Base-by-base conservation (phyloP, 1,140 invertebrate genomes). In the Delia radicum region DNA sequence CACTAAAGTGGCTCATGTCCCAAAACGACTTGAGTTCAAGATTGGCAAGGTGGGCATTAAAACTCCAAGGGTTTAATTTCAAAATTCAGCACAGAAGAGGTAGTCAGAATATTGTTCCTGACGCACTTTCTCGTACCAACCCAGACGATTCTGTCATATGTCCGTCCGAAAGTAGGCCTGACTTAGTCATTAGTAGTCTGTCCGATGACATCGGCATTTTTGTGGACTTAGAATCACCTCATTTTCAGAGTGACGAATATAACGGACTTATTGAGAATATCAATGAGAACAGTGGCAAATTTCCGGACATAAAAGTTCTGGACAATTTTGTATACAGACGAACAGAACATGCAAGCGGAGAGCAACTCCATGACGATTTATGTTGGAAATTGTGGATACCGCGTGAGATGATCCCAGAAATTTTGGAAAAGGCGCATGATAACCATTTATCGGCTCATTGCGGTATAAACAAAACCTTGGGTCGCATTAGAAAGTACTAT, bases 1-100 rank as follows among this genome's bases (percentile, higher is more conserved):
- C n/a, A n/a, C n/a, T n/a, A n/a, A n/a, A n/a, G n/a, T n/a, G n/a
- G n/a, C n/a, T n/a, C n/a, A n/a, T n/a, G n/a, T n/a, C n/a, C n/a
- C n/a, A n/a, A n/a, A n/a, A 21, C 12, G 63, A 75, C 62, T 69
- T 75, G 15, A 75, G 5, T 15, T 61, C 63, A 4, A 6, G 37
- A 5, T 42, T 76, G 18, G 75, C 75, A 13, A 48, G 75, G 37
- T 76, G 75, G 67, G 71, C 27, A 5, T n/a, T n/a, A n/a, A n/a
- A n/a, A n/a, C n/a, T n/a, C n/a, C n/a, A n/a, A n/a, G n/a, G n/a
- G n/a, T n/a, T 31, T 76, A 7, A 72, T 24, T 75, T 75, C 33
- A 21, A 10, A 6, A 65, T 75, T 26, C 12, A 21, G 13, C 75
- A 76, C 48, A 33, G 71, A 12, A 76, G 74, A 21, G 71, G 69